These are phyloP conservation scores for Eupithecia tripunctaria DNA, from an alignment of 2,888 invertebrate species.

Conservation along the genomic window DNA sequence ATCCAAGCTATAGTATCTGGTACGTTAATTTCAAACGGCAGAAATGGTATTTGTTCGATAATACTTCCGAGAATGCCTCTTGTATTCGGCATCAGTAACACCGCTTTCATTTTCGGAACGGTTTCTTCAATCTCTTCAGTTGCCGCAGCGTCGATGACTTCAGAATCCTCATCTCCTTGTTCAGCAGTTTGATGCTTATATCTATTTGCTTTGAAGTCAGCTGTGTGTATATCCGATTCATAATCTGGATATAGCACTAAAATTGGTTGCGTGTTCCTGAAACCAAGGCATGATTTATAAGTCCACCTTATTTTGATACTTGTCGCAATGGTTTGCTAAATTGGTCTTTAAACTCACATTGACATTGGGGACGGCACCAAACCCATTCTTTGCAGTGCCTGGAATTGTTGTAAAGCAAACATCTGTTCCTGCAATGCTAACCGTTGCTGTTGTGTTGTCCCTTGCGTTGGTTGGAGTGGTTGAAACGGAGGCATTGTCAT, in stretches of 20 bases:
- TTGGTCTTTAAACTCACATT: slow-evolving; percentile 52
- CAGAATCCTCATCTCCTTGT: slow-evolving; percentile 57
- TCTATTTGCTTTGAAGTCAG: slow-evolving; percentile 41
- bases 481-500: slow-evolving; percentile 19
- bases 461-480: slow-evolving; percentile 21
- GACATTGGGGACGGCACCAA: slow-evolving; percentile 48
- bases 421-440: slow-evolving; percentile 39
- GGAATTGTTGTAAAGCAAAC: slow-evolving; percentile 48
- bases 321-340: background rate
- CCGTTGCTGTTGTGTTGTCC: slow-evolving; percentile 39
- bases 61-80: slow-evolving; percentile 72
- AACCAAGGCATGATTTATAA: slow-evolving; percentile 35
- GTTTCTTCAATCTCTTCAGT: slow-evolving; percentile 18
- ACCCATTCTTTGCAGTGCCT: slow-evolving; percentile 52
- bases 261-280: slow-evolving; percentile 59
- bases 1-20: slow-evolving; percentile 83
- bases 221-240: slow-evolving; percentile 37
- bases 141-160: slow-evolving; percentile 65
- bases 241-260: slow-evolving; percentile 54
- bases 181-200: slow-evolving; percentile 49
- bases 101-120: slow-evolving; percentile 47
- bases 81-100: slow-evolving; percentile 57
- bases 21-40: slow-evolving; percentile 87
- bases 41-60: slow-evolving; percentile 81
- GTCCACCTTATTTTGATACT: background rate